Evolutionary conservation across 2,113 vertebrate species (phyloP).

Genomic region (Trematomus loennbergii): DNA sequence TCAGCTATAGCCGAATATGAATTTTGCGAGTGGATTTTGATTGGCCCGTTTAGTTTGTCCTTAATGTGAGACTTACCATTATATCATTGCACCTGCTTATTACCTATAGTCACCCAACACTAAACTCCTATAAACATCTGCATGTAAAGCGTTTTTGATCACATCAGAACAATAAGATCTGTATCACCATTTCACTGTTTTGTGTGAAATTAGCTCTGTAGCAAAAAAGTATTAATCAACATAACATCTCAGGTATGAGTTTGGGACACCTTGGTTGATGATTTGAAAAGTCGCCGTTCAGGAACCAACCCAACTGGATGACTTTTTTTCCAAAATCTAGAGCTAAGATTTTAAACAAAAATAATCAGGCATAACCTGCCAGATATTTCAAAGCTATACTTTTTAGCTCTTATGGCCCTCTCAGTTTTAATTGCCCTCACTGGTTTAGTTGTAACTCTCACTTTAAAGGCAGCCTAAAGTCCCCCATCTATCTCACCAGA

Average conservation of each 20-base stretch:
- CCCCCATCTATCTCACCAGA: constrained; percentile 19
- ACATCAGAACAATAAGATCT: too few relatives aligned
- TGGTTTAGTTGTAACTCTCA: constrained; percentile 12
- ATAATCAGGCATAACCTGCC: background rate
- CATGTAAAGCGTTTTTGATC: too few relatives aligned
- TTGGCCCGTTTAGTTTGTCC: background rate
- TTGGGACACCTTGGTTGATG: background rate
- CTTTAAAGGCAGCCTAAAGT: constrained; percentile 23
- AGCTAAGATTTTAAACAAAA: background rate
- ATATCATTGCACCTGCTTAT: too few relatives aligned
- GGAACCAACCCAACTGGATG: background rate
- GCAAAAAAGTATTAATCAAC: background rate
- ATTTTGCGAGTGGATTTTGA: too few relatives aligned
- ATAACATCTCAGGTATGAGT: background rate
- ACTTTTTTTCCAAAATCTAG: background rate
- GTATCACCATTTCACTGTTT: too few relatives aligned
- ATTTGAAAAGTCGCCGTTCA: background rate
- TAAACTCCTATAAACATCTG: too few relatives aligned
- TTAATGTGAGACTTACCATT: too few relatives aligned
- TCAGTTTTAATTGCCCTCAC: constrained; percentile 43
- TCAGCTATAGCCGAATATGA: background rate
- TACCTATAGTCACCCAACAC: too few relatives aligned
- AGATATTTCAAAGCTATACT: constrained; percentile 12
- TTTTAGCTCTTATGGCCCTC: constrained; percentile 24
- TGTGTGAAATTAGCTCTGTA: background rate